Conservation (phyloP, 2,113 vertebrate species). For the Struthio camelus region DNA sequence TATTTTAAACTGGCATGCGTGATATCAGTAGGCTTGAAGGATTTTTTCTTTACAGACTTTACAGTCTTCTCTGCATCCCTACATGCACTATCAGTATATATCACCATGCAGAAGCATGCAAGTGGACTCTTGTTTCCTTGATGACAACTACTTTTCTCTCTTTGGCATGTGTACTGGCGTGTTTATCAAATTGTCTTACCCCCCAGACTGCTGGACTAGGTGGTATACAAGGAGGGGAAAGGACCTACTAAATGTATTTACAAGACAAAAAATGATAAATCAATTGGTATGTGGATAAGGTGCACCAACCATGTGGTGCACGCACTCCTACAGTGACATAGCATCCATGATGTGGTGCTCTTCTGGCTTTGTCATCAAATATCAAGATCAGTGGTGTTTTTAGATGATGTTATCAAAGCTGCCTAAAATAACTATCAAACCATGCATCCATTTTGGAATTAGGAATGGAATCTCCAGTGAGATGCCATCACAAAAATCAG, state of each 20-base stretch:
- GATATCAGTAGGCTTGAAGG: neutral
- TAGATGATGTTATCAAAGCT: neutral
- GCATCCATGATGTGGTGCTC: neutral
- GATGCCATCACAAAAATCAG: neutral
- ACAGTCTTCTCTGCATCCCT: neutral
- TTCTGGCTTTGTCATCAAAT: neutral
- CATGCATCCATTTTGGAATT: neutral
- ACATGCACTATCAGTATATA: too few species aligned
- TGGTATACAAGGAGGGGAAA: neutral
- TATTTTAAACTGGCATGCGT: neutral
- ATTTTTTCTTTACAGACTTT: neutral
- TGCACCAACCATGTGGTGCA: too few species aligned
- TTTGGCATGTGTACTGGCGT: neutral
- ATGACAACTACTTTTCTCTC: neutral
- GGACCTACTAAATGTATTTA: neutral
- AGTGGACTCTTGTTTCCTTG: neutral
- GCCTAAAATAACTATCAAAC: neutral
- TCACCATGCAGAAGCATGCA: neutral
- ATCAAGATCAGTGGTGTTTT: neutral
- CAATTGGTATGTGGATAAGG: neutral
- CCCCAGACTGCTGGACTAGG: neutral
- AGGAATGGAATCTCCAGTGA: neutral
- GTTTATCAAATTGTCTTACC: neutral
- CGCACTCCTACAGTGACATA: neutral
- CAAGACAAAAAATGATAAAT: neutral